Evolutionary conservation across 2,113 vertebrate genomes (phyloP), one percentile per base, ranked within the genome.

Genomic region (Dissostichus mawsoni): DNA sequence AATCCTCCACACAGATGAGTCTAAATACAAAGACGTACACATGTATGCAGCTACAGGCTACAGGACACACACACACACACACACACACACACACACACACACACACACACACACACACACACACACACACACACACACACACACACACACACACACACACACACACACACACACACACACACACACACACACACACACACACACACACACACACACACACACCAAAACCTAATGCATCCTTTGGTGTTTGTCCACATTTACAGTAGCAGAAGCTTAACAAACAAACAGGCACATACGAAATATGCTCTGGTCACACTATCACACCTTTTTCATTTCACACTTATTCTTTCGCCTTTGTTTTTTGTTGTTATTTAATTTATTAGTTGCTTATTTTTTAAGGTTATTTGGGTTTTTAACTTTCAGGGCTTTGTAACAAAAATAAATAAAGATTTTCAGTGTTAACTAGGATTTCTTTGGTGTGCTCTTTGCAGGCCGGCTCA

Each of bases 401-500:
- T 8, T 70, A 57, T 44, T 78, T 29, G 16, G 18, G 48, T 61
- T 55, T 65, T 29, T 57, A 44, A 58, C 0, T 11, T 68, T 9
- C 11, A 51, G 8, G 17, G 10, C 57, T 18, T 16, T 36, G 65
- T 68, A 48, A 73, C 1, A 2, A 23, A 50, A 51, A 81, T 45
- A 59, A 74, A 78, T 44, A 66, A 74, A 56, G 33, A 74, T 72
- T 71, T 72, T 72, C n/a, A n/a, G 47, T 23, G 29, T 41, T 25
- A 52, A 87, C 79, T 83, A 45, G 57, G 61, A 85, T 79, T 87
- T 55, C 8, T 18, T 11, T 33, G 52, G 23, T 51, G 33, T 70
- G 8, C 14, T 58, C 23, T 78, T 47, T 65, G 55, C 64, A 53
- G 53, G 20, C 55, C 13, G 12, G 50, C 25, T 18, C 50, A 82